Conservation (phyloP, 2,888 invertebrate species). For the Brachyopa scutellaris region DNA sequence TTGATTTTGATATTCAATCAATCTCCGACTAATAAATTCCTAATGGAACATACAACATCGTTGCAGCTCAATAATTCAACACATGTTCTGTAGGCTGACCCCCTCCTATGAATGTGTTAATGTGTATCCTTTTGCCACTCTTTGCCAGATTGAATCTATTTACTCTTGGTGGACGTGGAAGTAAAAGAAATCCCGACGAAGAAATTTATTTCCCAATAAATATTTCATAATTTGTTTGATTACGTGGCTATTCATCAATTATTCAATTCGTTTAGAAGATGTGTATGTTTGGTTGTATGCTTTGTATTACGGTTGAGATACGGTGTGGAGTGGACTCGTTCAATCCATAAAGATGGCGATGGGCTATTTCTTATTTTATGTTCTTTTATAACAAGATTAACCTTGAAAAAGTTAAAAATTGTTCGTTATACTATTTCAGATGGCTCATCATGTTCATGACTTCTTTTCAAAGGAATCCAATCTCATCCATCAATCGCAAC, state of each 20-base stretch:
- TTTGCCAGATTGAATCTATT: slow-evolving; percentile 18
- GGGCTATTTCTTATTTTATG: too few relatives aligned
- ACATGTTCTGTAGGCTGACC: background rate
- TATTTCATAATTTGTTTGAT: slow-evolving; percentile 35
- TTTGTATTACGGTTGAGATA: too few relatives aligned
- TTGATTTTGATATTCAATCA: slow-evolving; percentile 58
- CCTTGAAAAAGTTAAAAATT: too few relatives aligned
- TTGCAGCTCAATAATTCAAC: slow-evolving; percentile 57
- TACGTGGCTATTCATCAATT: background rate
- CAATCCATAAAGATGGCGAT: too few relatives aligned
- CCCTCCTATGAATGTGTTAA: slow-evolving; percentile 17
- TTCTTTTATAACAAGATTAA: too few relatives aligned
- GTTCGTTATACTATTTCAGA: slow-evolving; percentile 4
- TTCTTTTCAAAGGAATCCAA: slow-evolving; percentile 86
- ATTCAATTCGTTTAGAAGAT: too few relatives aligned
- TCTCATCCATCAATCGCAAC: slow-evolving; percentile 88
- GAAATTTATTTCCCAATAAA: slow-evolving; percentile 43
- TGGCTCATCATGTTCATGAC: slow-evolving; percentile 57
- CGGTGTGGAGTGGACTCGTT: too few relatives aligned
- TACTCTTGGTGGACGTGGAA: slow-evolving; percentile 2
- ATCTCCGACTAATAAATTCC: slow-evolving; percentile 50
- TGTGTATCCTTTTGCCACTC: slow-evolving; percentile 25
- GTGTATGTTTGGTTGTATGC: too few relatives aligned
- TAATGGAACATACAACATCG: slow-evolving; percentile 28
- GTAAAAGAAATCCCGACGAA: slow-evolving; percentile 16